A percentile compares a stretch with the other conserved stretches of the same genome.
phyloP scores from a whole-genome alignment of 2,888 invertebrate species.

The Cordilura impudica region DNA sequence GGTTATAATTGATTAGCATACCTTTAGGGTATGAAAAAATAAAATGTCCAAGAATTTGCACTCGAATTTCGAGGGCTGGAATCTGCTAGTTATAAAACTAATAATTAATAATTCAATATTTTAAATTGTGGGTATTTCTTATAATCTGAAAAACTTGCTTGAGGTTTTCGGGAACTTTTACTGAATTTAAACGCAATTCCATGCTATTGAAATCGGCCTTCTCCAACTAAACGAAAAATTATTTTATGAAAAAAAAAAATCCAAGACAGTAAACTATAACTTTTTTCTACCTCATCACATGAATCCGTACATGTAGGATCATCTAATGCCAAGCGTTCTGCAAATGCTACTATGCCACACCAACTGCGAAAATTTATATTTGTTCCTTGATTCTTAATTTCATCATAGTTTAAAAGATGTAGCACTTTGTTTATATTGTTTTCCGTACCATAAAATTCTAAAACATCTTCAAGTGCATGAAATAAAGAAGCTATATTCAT shows the following conservation, averaged over 20 bases:
- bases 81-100: not conserved
- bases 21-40: too few relatives aligned
- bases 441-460: conserved; percentile 77
- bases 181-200: conserved; percentile 80
- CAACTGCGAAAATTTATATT: conserved; percentile 85
- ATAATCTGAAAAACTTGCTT: conserved; percentile 71
- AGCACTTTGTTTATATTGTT: conserved; percentile 71
- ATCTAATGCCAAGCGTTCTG: conserved; percentile 81
- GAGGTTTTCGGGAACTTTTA: conserved; percentile 76
- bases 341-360: conserved; percentile 88
- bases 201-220: conserved; percentile 84
- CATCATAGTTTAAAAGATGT: conserved; percentile 68
- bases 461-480: conserved; percentile 77
- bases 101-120: conserved; percentile 12
- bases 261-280: not conserved
- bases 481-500: conserved; percentile 70
- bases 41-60: too few relatives aligned
- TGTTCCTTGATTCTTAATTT: conserved; percentile 52
- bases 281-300: conserved; percentile 81
- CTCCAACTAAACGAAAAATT: conserved; percentile 80
- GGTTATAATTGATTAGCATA: too few relatives aligned
- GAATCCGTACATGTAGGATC: conserved; percentile 81
- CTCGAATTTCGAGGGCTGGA: too few relatives aligned
- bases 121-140: conserved; percentile 69
- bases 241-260: not conserved